Percentiles rank a stretch among this genome's conserved stretches.
These are phyloP conservation scores for Lycocorax pyrrhopterus DNA, from an alignment of 2,113 vertebrate genomes.

Conservation along the genomic window DNA sequence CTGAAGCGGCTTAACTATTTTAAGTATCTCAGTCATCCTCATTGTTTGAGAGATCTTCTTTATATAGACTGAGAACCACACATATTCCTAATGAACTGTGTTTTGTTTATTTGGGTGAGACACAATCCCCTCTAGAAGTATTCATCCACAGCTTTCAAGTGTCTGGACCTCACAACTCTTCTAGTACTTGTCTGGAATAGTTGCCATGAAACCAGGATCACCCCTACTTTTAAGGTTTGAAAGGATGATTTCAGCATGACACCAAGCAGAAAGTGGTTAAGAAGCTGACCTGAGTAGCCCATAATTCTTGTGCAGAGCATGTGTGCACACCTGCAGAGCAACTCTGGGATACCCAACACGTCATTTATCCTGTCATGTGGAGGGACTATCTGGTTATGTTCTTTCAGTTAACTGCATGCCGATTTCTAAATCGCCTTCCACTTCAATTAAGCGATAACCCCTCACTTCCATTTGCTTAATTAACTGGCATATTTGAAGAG, in stretches of 20 bases:
- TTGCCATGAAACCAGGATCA: not conserved
- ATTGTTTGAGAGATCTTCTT: not conserved
- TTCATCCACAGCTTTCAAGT: not conserved
- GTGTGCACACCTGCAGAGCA: not conserved
- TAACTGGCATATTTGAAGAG: not conserved
- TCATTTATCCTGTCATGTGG: not conserved
- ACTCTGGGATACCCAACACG: not conserved
- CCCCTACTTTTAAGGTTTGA: not conserved
- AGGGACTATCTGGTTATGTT: not conserved
- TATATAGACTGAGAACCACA: not conserved
- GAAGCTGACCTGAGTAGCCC: not conserved
- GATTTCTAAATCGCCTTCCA: not conserved
- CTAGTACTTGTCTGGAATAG: not conserved
- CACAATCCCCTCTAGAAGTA: not conserved
- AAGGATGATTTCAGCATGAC: not conserved
- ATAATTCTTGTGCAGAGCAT: not conserved
- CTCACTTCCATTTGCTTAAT: not conserved
- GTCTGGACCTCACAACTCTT: not conserved
- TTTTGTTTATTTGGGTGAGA: not conserved
- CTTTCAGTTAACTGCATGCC: not conserved
- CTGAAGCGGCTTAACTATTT: not conserved
- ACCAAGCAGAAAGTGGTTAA: not conserved
- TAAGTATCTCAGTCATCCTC: not conserved
- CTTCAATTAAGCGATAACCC: fast-evolving
- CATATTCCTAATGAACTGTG: not conserved